These are phyloP conservation scores for Eudasyphora cyanicolor DNA, from an alignment of 2,888 invertebrate species.

Conservation along the genomic window DNA sequence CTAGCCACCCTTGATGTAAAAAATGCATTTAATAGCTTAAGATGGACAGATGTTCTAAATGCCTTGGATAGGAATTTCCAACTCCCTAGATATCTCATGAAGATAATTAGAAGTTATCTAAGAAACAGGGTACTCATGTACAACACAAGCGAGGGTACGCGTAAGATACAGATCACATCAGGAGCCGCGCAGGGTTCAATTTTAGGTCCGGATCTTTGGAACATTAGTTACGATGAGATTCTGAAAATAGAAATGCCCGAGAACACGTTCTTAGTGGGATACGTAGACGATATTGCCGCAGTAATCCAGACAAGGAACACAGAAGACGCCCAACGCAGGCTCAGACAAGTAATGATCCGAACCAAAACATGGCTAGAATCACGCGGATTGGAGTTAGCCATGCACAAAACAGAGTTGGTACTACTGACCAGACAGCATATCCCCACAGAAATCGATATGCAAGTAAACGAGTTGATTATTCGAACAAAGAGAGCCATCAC, in stretches of 20 bases:
- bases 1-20: background rate
- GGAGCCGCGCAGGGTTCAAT: conserved; percentile 42
- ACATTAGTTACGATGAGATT: too few relatives aligned
- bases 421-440: too few relatives aligned
- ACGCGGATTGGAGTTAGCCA: background rate
- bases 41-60: background rate
- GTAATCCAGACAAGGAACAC: background rate
- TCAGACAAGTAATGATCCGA: too few relatives aligned
- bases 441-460: too few relatives aligned
- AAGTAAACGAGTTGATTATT: too few relatives aligned
- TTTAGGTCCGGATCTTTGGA: too few relatives aligned
- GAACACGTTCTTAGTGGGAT: too few relatives aligned
- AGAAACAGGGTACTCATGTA: background rate
- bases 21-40: background rate
- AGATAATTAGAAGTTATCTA: background rate
- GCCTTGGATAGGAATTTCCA: background rate
- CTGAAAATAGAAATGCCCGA: too few relatives aligned
- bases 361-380: background rate
- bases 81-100: background rate
- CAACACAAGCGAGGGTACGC: background rate
- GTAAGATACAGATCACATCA: conserved; percentile 8
- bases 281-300: too few relatives aligned
- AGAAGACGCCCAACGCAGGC: too few relatives aligned
- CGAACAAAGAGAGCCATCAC: background rate
- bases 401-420: background rate